Base-by-base conservation (phyloP, 53 echinoderm and acorn worm species). In the Antedon mediterranea region DNA sequence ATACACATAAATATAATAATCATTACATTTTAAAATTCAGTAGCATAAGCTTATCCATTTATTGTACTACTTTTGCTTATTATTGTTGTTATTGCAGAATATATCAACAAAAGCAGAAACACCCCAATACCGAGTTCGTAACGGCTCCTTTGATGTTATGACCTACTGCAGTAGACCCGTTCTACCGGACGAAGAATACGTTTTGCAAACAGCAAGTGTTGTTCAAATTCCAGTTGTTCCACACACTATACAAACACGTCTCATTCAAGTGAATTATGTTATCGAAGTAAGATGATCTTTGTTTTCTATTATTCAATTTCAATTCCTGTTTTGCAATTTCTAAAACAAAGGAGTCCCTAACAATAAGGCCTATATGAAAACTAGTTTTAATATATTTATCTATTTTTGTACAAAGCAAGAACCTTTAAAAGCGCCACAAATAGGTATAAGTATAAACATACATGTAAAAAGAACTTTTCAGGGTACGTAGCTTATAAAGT, bases 151-250 rank as follows among this genome's bases (percentile, higher is more conserved):
- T 30, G 97, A 97, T 74, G 89, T 97, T 57, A 83, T 97, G 18
- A 80, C 82, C 44, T 97, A 97, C 84, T 88, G 88, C n/a, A 97
- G 97, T 78, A 92, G 92, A 3, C 81, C 88, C 31, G 97, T 97
- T 0, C 76, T 85, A 43, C 97, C 97, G 3, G 90, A 92, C 26
- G 82, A 92, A 34, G 97, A 97, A 73, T 97, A 89, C 80, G 79
- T 89, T 30, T 82, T 97, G 28, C 86, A 90, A 71, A 97, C 97
- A 30, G 88, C 97, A 0, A 78, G 97, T 13, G 92, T 97, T 92
- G 57, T 97, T 18, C 97, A 97, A 83, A 89, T 97, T 26, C 97
- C 97, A 26, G 89, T 92, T 30, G 82, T 97, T 30, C 97, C 97
- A 0, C 85, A 89, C 28, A 85, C 92, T 0, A 89, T 92, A 32